Conservation (phyloP, 2,113 vertebrate genomes). For the Malurus elegans region DNA sequence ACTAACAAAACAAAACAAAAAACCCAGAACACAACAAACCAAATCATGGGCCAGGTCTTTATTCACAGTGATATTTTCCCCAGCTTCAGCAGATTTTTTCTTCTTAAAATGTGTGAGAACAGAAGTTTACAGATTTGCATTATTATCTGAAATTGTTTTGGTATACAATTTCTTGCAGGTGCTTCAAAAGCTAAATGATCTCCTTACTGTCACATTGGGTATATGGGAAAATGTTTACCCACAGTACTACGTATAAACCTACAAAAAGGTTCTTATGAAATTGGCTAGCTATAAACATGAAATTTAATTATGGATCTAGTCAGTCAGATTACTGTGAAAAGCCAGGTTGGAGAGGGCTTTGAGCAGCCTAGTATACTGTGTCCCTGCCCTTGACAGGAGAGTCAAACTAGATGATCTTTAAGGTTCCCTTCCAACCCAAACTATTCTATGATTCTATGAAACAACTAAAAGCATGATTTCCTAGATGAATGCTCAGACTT, state of each 20-base stretch:
- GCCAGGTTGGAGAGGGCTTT: neutral
- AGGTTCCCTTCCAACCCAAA: neutral
- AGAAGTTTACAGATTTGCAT: neutral
- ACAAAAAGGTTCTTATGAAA: neutral
- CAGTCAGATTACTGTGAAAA: neutral
- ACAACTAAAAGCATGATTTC: neutral
- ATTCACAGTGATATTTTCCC: neutral
- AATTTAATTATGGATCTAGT: neutral
- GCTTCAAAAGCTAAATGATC: neutral
- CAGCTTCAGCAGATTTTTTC: neutral
- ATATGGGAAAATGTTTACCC: neutral
- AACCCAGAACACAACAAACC: neutral
- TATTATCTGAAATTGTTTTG: neutral
- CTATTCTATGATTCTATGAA: neutral
- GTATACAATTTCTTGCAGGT: neutral
- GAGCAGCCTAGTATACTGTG: neutral
- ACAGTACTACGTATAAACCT: neutral
- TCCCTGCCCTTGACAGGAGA: neutral
- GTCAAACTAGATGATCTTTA: neutral
- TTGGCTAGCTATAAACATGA: neutral
- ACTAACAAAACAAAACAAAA: neutral
- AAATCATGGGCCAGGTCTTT: neutral
- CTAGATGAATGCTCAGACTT: neutral
- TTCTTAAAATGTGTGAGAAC: neutral
- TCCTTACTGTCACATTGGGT: neutral